Evolutionary conservation across 2,797 vertebrate species (phyloP), one percentile per base, ranked within the genome.

Genomic region (Cottoperca gobio): DNA sequence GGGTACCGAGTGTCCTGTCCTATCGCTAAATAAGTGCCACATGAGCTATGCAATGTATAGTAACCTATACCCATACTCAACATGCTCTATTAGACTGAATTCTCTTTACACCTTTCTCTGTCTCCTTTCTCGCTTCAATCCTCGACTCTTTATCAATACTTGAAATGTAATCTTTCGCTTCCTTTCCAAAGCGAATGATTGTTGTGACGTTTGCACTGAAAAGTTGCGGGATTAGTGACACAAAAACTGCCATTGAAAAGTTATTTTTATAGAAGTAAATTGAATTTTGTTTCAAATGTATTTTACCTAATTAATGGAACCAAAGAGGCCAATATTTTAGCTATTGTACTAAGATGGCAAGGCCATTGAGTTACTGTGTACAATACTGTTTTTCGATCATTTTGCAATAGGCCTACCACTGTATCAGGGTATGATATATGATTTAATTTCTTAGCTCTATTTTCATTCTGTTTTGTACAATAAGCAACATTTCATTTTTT

Each of bases 101-200:
- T 43, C 33, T 88, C 73, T 85, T 46, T 74, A 73, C 24, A 28
- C 71, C 78, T 78, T 12, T 83, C 67, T 86, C 64, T 82, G 42
- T 17, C 58, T 54, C 31, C 63, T 79, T 59, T 81, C 86, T 87
- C 90, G 94, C 91, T 95, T 79, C 84, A 95, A 93, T 95, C 94
- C 96, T 97, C 94, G 93, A 95, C 95, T 97, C 85, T 97, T 96
- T 97, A 95, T 97, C 96, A 97, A 98, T 99, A 99, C 98, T 99
- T 99, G 98, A 99, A 99, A 97, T 96, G 96, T 97, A 96, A 97
- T 98, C 96, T 95, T 98, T 98, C 97, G 97, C 97, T 98, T 97
- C 95, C 95, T 97, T 96, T 97, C 96, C 96, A 96, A 96, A 98
- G 97, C 96, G 97, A 97, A 97, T 95, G 97, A 97, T 98, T 97